A percentile compares a stretch with the other conserved stretches of the same genome.
Evolutionary conservation across 2,113 vertebrate genomes (phyloP).

Genomic region (Helogale parvula): DNA sequence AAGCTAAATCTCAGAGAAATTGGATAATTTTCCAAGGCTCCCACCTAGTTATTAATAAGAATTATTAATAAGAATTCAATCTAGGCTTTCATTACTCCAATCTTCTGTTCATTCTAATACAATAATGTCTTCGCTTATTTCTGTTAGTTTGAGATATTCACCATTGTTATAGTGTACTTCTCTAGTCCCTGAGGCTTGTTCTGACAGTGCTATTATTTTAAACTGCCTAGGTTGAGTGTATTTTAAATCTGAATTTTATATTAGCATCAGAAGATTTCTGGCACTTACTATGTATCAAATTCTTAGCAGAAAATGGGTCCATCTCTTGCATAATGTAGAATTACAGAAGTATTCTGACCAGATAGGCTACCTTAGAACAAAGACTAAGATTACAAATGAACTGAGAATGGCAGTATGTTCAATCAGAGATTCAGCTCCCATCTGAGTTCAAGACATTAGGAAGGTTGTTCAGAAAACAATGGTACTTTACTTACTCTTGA

Average conservation of each 20-base stretch:
- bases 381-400: neutral
- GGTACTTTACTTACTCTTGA: neutral
- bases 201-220: neutral
- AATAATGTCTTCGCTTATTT: neutral
- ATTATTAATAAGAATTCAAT: neutral
- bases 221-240: neutral
- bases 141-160: neutral
- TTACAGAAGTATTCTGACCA: neutral
- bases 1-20: neutral
- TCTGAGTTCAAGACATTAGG: neutral
- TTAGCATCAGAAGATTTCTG: neutral
- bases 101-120: neutral
- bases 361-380: neutral
- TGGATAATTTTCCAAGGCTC: neutral
- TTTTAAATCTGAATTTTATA: slow-evolving; percentile 48
- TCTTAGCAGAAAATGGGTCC: neutral
- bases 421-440: neutral
- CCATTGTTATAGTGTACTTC: neutral
- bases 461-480: neutral
- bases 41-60: neutral
- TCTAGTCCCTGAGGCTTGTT: neutral
- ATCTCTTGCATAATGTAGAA: neutral
- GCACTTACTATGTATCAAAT: slow-evolving; percentile 8
- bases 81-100: neutral
- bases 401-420: neutral